Evolutionary conservation across 2,797 vertebrate genomes (phyloP), one percentile per base, ranked within the genome.

Genomic region (Adrianichthys oophorus): DNA sequence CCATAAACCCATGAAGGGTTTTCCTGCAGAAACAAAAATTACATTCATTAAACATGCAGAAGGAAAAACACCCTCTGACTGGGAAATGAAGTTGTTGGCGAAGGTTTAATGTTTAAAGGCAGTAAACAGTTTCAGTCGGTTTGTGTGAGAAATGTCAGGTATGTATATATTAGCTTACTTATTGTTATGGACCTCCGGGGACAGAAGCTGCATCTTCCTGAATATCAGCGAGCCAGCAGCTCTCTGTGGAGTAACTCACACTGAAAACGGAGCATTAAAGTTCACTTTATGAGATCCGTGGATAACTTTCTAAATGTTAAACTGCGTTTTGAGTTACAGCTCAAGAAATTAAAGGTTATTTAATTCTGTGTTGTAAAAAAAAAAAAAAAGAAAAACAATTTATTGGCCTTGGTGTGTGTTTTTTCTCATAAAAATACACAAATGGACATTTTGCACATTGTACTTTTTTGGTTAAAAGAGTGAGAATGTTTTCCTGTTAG

Each of bases 231-330:
- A 55, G 48, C 52, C 63, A n/a, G 46, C 4, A 37, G 62, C 65
- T 65, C 55, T 17, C 29, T 43, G 52, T 64, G 58, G 44, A 68
- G 53, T 54, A 40, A 64, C 62, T 70, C 42, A 46, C 40, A 47
- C 51, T 54, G 48, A 53, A 69, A 82, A 74, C 62, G 61, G 77
- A 49, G 60, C 53, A 61, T 62, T 70, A 21, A 70, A 51, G 61
- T 73, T 76, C 63, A 73, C 26, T 65, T 57, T 40, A 59, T 56
- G 37, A 52, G 40, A 62, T 69, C 50, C 59, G 48, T 40, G 21
- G 50, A 56, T 56, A 72, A 72, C 68, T 60, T 58, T 44, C 26
- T n/a, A 29, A 41, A 15, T 8, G 40, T 53, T 24, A 60, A 45
- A 56, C 29, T 54, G 8, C 32, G 49, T 23, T 62, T 59, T 65